A percentile compares a stretch with the other conserved stretches of the same genome.
Conservation (phyloP, 2,113 vertebrate genomes). For the Phainopepla nitens region DNA sequence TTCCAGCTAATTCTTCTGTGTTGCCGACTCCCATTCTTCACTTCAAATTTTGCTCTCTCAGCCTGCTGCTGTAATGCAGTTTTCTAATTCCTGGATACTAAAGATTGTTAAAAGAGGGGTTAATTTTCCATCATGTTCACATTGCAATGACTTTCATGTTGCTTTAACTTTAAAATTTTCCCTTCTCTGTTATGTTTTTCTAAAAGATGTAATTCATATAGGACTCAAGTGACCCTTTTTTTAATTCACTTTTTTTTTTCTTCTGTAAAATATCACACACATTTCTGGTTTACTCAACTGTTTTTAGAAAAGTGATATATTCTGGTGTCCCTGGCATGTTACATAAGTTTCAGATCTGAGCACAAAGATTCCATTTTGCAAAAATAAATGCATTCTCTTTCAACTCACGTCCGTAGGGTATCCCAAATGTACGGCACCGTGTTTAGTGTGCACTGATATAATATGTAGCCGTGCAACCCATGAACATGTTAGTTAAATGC, state of each 20-base stretch:
- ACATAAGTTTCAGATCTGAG: background rate
- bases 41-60: background rate
- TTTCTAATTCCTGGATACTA: background rate
- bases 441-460: background rate
- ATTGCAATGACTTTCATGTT: background rate
- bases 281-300: conserved; percentile 27
- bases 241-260: background rate
- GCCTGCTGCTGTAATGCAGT: background rate
- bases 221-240: background rate
- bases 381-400: conserved; percentile 42
- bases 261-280: background rate
- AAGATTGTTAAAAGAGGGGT: background rate
- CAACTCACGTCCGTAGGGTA: background rate
- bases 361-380: conserved; percentile 45
- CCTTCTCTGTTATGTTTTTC: background rate
- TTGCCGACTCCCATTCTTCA: background rate
- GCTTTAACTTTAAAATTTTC: conserved; percentile 2
- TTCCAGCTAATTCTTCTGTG: background rate
- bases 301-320: conserved; percentile 32
- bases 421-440: background rate
- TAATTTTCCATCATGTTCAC: background rate
- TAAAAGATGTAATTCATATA: background rate
- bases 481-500: background rate
- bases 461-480: background rate
- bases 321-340: conserved; percentile 8